Evolutionary conservation across 2,888 invertebrate species (phyloP).

Genomic region (Lasioglossum vierecki): DNA sequence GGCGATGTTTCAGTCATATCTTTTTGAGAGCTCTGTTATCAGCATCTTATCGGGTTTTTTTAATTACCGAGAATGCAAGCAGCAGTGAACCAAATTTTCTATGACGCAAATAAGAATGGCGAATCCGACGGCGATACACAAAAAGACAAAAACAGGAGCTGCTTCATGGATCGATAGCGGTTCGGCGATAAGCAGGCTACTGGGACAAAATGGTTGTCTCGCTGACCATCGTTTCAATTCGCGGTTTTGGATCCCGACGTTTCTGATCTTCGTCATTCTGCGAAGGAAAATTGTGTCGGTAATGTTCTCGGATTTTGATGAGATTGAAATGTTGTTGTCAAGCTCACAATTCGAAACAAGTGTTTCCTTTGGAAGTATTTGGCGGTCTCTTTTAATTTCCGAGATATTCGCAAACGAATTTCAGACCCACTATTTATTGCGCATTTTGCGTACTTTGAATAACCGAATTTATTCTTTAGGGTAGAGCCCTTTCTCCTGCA

Average conservation of each 20-base stretch:
- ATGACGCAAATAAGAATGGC: conserved; percentile 66
- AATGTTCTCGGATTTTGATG: too few species aligned
- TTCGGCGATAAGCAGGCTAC: conserved; percentile 70
- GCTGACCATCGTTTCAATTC: conserved; percentile 75
- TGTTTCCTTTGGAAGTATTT: too few species aligned
- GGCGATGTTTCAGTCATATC: neutral
- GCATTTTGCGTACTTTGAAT: too few species aligned
- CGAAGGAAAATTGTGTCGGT: neutral
- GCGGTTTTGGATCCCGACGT: conserved; percentile 73
- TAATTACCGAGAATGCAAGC: conserved; percentile 35
- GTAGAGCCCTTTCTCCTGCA: too few species aligned
- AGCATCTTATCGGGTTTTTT: neutral
- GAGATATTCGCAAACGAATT: too few species aligned
- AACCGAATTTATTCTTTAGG: too few species aligned
- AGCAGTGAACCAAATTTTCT: conserved; percentile 57
- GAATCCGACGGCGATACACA: conserved; percentile 64
- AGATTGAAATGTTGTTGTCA: too few species aligned
- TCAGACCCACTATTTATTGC: too few species aligned
- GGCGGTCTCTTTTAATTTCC: too few species aligned
- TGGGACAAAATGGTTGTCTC: conserved; percentile 75
- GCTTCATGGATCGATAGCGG: conserved; percentile 77
- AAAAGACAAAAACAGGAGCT: conserved; percentile 72
- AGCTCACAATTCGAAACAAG: too few species aligned
- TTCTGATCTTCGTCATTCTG: conserved; percentile 73
- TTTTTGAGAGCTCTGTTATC: neutral